Percentiles rank a stretch among this genome's conserved stretches.
Conservation (phyloP, 2,113 vertebrate genomes). For the Cichladusa arquata region DNA sequence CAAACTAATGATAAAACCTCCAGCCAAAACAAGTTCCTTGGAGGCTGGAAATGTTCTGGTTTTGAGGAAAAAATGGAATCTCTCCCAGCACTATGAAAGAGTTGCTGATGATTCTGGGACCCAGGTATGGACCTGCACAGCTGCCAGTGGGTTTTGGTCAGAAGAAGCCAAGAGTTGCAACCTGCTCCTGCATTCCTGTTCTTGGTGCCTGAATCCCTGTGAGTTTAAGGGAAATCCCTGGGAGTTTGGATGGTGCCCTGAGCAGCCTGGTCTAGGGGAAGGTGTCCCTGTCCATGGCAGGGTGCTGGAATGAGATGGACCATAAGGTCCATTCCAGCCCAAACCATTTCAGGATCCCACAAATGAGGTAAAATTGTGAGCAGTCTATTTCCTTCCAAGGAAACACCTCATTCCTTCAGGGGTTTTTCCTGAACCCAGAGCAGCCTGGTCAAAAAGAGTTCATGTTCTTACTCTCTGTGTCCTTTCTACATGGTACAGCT, state of each 20-base stretch:
- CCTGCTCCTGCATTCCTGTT: background rate
- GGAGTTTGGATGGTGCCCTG: background rate
- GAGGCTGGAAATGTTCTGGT: background rate
- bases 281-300: background rate
- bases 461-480: background rate
- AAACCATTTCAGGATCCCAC: background rate
- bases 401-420: background rate
- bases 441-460: background rate
- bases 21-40: background rate
- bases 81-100: background rate
- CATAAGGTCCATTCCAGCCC: background rate
- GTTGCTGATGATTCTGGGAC: background rate
- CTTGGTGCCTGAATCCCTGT: background rate
- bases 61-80: background rate
- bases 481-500: background rate
- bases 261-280: background rate
- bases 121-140: rapidly evolving
- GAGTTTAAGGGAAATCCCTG: background rate
- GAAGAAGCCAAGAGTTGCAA: background rate
- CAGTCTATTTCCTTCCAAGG: background rate
- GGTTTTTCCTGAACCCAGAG: background rate
- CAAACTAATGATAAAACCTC: background rate
- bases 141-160: background rate
- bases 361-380: background rate
- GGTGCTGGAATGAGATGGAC: background rate